Percentiles rank a stretch among this genome's conserved stretches.
These are phyloP conservation scores for Tipula confusa DNA, from an alignment of 2,888 invertebrate genomes.

Conservation along the genomic window DNA sequence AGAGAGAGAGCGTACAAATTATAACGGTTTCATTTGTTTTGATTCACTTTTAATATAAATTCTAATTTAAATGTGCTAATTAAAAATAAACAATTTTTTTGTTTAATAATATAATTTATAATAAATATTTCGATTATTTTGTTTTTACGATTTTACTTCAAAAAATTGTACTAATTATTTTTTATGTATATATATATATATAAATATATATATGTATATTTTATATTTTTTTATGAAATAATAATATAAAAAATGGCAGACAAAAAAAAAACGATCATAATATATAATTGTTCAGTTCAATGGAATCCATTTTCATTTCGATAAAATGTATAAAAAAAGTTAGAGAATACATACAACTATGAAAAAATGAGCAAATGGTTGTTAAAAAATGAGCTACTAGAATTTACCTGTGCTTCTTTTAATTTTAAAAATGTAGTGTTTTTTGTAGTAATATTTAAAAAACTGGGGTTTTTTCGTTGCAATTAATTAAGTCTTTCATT, in stretches of 20 bases:
- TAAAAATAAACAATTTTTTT: neutral
- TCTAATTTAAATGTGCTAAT: conserved; percentile 25
- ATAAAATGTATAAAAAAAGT: neutral
- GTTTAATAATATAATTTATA: neutral
- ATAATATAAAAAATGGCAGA: neutral
- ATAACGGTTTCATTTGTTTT: neutral
- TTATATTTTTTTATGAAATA: neutral
- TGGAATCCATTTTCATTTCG: neutral
- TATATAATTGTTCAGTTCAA: neutral
- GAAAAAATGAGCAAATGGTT: neutral
- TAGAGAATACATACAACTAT: neutral
- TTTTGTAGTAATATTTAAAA: neutral
- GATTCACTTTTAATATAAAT: neutral
- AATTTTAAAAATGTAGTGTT: neutral
- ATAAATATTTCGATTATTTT: conserved; percentile 25
- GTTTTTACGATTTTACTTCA: neutral
- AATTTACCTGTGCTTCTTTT: conserved; percentile 7
- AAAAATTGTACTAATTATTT: conserved; percentile 12
- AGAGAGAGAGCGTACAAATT: conserved; percentile 3
- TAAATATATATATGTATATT: neutral
- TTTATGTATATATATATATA: neutral
- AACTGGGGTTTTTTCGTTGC: neutral
- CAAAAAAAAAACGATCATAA: neutral
- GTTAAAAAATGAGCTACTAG: neutral
- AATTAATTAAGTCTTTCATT: conserved; percentile 12